A percentile compares a stretch with the other conserved stretches of the same genome.
These are phyloP conservation scores for Drosophila sordidapex DNA, from an alignment of 2,888 invertebrate genomes.

Conservation along the genomic window DNA sequence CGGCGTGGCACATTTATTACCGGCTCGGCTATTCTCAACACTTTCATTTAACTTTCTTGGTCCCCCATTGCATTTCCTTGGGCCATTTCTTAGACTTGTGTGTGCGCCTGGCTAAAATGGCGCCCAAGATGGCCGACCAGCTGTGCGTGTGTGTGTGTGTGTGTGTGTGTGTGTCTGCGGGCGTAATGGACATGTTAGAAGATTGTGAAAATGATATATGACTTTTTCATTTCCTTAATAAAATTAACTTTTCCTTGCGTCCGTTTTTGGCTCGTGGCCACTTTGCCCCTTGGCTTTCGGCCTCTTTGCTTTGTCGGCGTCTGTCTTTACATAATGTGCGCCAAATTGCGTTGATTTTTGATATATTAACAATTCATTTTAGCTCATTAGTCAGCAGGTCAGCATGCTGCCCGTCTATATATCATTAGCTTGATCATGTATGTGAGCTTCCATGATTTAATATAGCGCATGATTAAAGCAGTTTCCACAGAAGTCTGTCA, in stretches of 20 bases:
- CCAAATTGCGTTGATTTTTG: constrained; percentile 78
- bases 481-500: neutral
- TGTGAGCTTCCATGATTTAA: constrained; percentile 48
- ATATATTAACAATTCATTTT: constrained; percentile 78
- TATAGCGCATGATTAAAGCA: constrained; percentile 42
- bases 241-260: constrained; percentile 73
- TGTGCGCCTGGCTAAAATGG: constrained; percentile 42
- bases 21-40: constrained; percentile 65
- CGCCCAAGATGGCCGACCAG: constrained; percentile 54
- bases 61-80: constrained; percentile 67
- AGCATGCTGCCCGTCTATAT: constrained; percentile 65
- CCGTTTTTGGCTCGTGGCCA: constrained; percentile 24
- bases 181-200: constrained; percentile 79
- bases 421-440: constrained; percentile 64
- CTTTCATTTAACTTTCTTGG: constrained; percentile 67
- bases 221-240: constrained; percentile 80
- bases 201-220: constrained; percentile 78
- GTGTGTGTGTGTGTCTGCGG: constrained; percentile 39
- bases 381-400: constrained; percentile 75
- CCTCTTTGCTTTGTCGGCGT: constrained; percentile 9
- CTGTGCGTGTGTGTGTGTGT: constrained; percentile 17
- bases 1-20: constrained; percentile 72
- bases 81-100: constrained; percentile 52
- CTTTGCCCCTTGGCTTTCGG: constrained; percentile 1
- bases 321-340: constrained; percentile 69